These are phyloP conservation scores for Hecatera dysodea DNA, from an alignment of 2,888 invertebrate genomes.

Conservation along the genomic window DNA sequence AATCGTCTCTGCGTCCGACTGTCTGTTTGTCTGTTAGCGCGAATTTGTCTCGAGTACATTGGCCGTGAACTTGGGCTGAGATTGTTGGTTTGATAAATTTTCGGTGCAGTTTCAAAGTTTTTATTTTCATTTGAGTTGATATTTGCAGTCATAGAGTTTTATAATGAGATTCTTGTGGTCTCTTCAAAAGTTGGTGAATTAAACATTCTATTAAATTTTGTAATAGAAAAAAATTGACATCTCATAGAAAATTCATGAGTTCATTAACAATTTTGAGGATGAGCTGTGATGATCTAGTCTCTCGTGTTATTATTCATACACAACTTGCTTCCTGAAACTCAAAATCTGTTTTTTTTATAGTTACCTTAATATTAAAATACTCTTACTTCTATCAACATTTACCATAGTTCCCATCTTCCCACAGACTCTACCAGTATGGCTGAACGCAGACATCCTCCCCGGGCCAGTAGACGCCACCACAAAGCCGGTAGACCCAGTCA, in stretches of 20 bases:
- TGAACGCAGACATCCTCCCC: conserved; percentile 96
- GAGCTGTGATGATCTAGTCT: not conserved
- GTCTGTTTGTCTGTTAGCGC: conserved; percentile 41
- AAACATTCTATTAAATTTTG: too few relatives aligned
- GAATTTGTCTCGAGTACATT: conserved; percentile 46
- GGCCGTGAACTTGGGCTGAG: conserved; percentile 58
- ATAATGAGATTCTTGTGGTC: too few relatives aligned
- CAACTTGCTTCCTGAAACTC: too few relatives aligned
- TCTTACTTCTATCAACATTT: too few relatives aligned
- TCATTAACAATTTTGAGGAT: not conserved
- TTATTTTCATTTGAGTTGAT: conserved; percentile 3
- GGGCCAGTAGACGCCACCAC: conserved; percentile 93
- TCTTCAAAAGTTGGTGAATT: too few relatives aligned
- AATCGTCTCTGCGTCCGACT: conserved; percentile 60
- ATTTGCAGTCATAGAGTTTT: not conserved
- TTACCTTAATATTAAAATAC: too few relatives aligned
- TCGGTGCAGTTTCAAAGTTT: not conserved
- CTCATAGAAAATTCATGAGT: too few relatives aligned
- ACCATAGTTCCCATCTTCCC: too few relatives aligned
- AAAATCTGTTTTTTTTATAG: too few relatives aligned
- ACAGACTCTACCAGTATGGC: conserved; percentile 94
- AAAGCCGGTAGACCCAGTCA: conserved; percentile 91
- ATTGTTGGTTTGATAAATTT: conserved; percentile 18
- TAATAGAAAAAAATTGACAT: too few relatives aligned
- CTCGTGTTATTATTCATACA: not conserved